Evolutionary conservation across 2,888 invertebrate genomes (phyloP), one percentile per base, ranked within the genome.

Genomic region (Coleophora deauratella): DNA sequence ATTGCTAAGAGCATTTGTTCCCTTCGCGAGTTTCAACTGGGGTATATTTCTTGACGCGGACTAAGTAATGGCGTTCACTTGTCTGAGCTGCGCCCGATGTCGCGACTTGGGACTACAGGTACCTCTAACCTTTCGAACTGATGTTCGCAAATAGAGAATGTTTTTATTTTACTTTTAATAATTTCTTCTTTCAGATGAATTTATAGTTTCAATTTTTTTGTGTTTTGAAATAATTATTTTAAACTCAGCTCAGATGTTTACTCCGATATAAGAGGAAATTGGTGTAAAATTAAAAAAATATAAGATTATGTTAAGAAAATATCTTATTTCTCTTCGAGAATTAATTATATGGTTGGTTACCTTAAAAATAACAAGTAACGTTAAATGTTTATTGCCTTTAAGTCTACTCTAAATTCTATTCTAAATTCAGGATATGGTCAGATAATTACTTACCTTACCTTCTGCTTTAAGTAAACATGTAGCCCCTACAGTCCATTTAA

Each of bases 1-100:
- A 77, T 81, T 74, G 76, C 73, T 72, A 67, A 72, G 68, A 75
- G 72, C 72, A 72, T 79, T 81, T 77, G 72, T 75, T 73, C 66
- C 68, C 66, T 62, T 70, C 59, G 58, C 55, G 60, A 71, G 64
- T 72, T 72, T 72, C 66, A 72, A 65, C 59, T 58, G 56, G 38
- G 59, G 62, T 74, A 78, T 75, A 71, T 75, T 74, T 66, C 76
- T 74, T 62, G 54, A 55, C 55, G 56, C 57, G 60, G 53, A 30
- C 58, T 58, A 61, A 66, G 55, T 73, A 69, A 73, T 70, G 66
- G 52, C 40, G 38, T 51, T 54, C 51, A 55, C 56, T 62, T 57
- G 37, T 40, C 12, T 34, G 33, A 27, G 10, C n/a, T n/a, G n/a
- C n/a, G n/a, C n/a, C n/a, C n/a, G 32, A 11, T 27, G 11, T 10